Percentiles rank a stretch among this genome's conserved stretches.
Evolutionary conservation across 53 echinoderm and acorn worm species (phyloP).

Genomic region (Antedon mediterranea): DNA sequence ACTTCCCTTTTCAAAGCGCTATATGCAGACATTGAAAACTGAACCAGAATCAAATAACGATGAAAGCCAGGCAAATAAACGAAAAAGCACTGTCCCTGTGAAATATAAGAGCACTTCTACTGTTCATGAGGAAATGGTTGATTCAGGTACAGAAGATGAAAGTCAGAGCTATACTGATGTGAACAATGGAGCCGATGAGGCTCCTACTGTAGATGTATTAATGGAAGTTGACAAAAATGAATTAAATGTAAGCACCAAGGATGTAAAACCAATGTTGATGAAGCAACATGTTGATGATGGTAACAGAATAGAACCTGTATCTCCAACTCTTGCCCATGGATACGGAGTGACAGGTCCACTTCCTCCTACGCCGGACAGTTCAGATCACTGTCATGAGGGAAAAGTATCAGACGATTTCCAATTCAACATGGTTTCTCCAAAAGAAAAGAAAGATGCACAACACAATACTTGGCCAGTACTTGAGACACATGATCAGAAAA

Average conservation of each 20-base stretch:
- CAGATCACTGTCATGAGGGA: not conserved
- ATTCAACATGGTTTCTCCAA: not conserved
- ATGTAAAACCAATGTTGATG: not conserved
- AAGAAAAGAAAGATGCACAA: not conserved
- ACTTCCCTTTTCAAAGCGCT: not conserved
- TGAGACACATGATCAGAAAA: not conserved
- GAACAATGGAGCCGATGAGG: constrained; percentile 1
- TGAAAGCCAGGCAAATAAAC: constrained; percentile 9
- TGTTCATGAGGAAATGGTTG: not conserved
- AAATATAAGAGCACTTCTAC: not conserved
- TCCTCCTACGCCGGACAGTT: not conserved
- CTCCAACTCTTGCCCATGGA: not conserved
- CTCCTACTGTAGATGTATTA: not conserved
- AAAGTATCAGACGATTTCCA: not conserved
- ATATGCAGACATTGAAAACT: not conserved
- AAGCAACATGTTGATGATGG: constrained; percentile 1
- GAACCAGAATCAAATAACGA: not conserved
- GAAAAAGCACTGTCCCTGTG: not conserved
- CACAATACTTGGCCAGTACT: not conserved
- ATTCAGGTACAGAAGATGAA: not conserved
- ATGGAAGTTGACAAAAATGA: not conserved
- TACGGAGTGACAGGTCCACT: not conserved
- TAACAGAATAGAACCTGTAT: not conserved
- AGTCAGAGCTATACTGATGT: not conserved
- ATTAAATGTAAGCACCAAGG: not conserved